Evolutionary conservation across 2,797 vertebrate species (phyloP).

Genomic region (Gadopsis bispinosus): DNA sequence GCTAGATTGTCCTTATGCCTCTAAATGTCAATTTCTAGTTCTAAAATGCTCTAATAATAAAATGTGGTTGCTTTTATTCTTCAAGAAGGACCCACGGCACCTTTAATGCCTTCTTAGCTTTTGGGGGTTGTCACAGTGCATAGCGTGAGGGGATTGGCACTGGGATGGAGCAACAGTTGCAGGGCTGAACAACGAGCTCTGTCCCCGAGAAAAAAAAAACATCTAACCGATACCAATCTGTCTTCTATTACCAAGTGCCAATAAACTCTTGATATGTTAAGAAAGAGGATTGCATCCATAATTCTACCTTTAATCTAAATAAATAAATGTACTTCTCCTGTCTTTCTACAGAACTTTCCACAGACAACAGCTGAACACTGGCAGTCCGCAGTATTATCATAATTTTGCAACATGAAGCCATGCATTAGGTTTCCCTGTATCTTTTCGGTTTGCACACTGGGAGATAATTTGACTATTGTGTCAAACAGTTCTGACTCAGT

Average conservation of each 20-base stretch:
- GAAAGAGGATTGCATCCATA: constrained; percentile 29
- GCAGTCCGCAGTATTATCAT: constrained; percentile 27
- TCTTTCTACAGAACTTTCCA: constrained; percentile 34
- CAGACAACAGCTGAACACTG: constrained; percentile 10
- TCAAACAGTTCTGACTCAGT: constrained; percentile 40
- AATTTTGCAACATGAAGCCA: not conserved
- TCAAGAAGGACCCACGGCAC: constrained; percentile 14
- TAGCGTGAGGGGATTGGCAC: constrained; percentile 67
- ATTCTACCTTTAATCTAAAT: constrained; percentile 20
- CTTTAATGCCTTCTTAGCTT: constrained; percentile 59
- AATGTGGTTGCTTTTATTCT: constrained; percentile 16
- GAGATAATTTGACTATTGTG: constrained; percentile 9
- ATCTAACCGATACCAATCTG: constrained; percentile 56
- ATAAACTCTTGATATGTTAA: constrained; percentile 55
- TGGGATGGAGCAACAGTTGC: constrained; percentile 73
- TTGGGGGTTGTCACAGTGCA: constrained; percentile 69
- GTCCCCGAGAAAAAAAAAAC: constrained; percentile 37
- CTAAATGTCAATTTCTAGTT: not conserved
- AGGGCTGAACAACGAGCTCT: constrained; percentile 60
- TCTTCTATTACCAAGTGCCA: constrained; percentile 48
- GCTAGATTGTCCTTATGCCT: not conserved
- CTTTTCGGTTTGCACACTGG: constrained; percentile 16
- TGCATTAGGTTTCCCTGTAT: constrained; percentile 1
- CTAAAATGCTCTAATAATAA: constrained; percentile 9
- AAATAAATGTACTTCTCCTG: not conserved